phyloP scores from a whole-genome alignment of 2,888 invertebrate species.

The Furcula furcula region DNA sequence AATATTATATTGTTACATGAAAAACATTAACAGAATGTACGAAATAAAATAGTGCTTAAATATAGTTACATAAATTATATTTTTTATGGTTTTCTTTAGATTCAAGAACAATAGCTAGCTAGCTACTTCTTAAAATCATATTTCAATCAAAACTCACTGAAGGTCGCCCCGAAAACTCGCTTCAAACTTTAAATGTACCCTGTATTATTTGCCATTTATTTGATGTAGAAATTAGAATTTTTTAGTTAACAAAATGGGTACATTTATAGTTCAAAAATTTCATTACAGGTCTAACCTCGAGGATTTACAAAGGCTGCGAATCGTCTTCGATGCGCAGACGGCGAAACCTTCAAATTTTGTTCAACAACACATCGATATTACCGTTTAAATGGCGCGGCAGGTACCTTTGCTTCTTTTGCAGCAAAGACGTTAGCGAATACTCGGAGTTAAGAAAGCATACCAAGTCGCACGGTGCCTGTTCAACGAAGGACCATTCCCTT shows the following conservation, averaged over 20 bases:
- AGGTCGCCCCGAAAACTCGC: no score
- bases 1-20: no score
- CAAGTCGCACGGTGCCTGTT: slow-evolving; percentile 61
- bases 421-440: slow-evolving; percentile 60
- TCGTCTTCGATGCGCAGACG: slow-evolving; percentile 69
- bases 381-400: slow-evolving; percentile 77
- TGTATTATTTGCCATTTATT: slow-evolving; percentile 15
- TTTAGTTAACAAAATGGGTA: slow-evolving; percentile 43
- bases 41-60: no score
- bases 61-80: no score
- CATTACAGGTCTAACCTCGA: slow-evolving; percentile 67
- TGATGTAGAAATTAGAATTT: slow-evolving; percentile 25
- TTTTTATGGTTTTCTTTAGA: no score
- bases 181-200: slow-evolving; percentile 70
- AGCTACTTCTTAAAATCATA: no score
- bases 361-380: slow-evolving; percentile 71
- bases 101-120: no score
- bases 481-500: slow-evolving; percentile 62
- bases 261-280: slow-evolving; percentile 70
- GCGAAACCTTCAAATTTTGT: slow-evolving; percentile 65
- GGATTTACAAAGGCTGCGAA: slow-evolving; percentile 60
- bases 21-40: no score
- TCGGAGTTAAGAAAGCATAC: slow-evolving; percentile 60
- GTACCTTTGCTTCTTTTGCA: slow-evolving; percentile 72
- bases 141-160: no score